These are phyloP conservation scores for Muscidifurax raptorellus DNA, from an alignment of 1,140 invertebrate genomes.

Conservation along the genomic window DNA sequence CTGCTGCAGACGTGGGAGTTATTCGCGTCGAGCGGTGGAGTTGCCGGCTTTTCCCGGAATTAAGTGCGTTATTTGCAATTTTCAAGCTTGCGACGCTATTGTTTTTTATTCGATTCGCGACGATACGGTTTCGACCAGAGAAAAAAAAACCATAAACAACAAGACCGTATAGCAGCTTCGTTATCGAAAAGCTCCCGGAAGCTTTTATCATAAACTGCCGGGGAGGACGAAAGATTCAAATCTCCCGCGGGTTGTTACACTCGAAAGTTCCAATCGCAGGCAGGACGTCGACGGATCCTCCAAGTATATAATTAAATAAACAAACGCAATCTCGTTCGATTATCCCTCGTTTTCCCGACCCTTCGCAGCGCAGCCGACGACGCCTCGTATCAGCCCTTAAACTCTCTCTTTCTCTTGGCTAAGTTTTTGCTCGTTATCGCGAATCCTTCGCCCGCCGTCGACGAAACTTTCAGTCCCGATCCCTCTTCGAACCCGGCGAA, in stretches of 20 bases:
- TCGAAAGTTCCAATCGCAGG: background rate
- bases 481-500: background rate
- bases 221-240: too few relatives aligned
- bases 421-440: background rate
- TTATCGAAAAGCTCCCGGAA: too few relatives aligned
- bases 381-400: background rate
- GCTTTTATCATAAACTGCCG: too few relatives aligned
- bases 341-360: background rate
- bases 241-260: too few relatives aligned
- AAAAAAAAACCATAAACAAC: background rate
- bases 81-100: too few relatives aligned
- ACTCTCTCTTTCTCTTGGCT: background rate
- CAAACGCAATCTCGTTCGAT: constrained; percentile 10
- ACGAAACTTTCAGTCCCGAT: background rate
- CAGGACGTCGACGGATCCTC: background rate
- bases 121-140: background rate
- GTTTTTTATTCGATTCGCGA: background rate
- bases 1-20: background rate
- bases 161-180: too few relatives aligned
- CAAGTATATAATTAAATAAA: constrained; percentile 37
- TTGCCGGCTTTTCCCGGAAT: background rate
- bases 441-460: background rate
- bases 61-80: background rate
- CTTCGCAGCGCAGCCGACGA: background rate
- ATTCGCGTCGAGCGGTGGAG: background rate